Percentiles rank a stretch among this genome's conserved stretches.
Evolutionary conservation across 2,888 invertebrate genomes (phyloP).

Genomic region (Diachrysia chrysitis): DNA sequence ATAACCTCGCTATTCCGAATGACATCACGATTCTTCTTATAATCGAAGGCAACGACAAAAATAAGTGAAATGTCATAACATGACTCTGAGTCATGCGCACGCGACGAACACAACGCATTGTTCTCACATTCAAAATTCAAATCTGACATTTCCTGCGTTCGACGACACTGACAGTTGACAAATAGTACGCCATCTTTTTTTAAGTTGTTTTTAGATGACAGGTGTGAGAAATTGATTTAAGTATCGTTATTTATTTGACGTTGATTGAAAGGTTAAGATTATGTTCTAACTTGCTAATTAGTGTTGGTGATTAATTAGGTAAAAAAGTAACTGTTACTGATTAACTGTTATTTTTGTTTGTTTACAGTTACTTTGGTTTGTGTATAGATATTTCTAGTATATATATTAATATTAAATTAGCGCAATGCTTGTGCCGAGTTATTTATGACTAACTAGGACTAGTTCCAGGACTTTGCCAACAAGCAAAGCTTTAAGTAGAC

Average conservation of each 20-base stretch:
- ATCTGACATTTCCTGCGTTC: conserved; percentile 71
- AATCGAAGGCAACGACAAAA: conserved; percentile 21
- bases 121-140: conserved; percentile 73
- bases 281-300: conserved; percentile 48
- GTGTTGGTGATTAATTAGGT: conserved; percentile 47
- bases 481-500: neutral
- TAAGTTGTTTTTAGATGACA: conserved; percentile 59
- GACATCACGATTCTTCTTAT: conserved; percentile 42
- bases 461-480: neutral
- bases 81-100: conserved; percentile 56
- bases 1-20: conserved; percentile 17
- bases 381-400: neutral
- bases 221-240: conserved; percentile 52
- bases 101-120: conserved; percentile 51
- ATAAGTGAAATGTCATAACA: conserved; percentile 63
- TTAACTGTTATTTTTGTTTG: conserved; percentile 14
- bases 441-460: neutral
- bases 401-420: neutral
- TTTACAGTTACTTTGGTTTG: conserved; percentile 13
- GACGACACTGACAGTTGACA: conserved; percentile 63
- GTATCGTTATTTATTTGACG: conserved; percentile 20
- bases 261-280: conserved; percentile 33
- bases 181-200: conserved; percentile 63
- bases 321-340: conserved; percentile 26
- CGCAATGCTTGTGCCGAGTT: neutral